Conservation (phyloP, 1,140 invertebrate genomes). For the Aporrectodea caliginosa region DNA sequence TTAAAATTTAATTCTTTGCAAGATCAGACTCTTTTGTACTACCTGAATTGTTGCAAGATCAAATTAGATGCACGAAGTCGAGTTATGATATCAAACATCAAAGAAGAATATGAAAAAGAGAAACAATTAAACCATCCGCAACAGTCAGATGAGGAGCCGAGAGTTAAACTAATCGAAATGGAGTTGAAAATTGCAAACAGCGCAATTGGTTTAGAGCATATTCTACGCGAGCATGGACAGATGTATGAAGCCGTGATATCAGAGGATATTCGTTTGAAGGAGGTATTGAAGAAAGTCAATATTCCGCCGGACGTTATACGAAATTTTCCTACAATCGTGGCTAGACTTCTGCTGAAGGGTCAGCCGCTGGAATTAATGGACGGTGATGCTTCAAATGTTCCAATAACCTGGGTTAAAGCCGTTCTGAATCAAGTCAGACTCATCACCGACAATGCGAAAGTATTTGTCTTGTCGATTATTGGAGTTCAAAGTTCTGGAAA, state of each 20-base stretch:
- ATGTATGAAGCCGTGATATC: not conserved
- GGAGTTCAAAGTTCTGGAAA: slow-evolving; percentile 14
- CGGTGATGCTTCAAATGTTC: not conserved
- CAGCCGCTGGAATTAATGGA: not conserved
- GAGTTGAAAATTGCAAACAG: no score
- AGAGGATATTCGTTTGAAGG: no score
- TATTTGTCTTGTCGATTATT: not conserved
- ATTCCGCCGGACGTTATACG: not conserved
- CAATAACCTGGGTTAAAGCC: not conserved
- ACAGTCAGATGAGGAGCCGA: no score
- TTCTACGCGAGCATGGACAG: slow-evolving; percentile 1
- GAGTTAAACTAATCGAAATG: no score
- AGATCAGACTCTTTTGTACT: no score
- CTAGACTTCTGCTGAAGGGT: not conserved
- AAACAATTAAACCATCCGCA: no score
- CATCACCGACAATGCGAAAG: not conserved
- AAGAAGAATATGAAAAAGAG: no score
- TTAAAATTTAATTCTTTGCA: not conserved
- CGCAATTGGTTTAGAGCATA: not conserved
- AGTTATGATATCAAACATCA: no score
- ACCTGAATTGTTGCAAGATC: not conserved
- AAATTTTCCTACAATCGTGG: not conserved
- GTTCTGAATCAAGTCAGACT: not conserved
- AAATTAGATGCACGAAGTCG: no score
- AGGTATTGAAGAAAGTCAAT: not conserved